These are phyloP conservation scores for Saccostrea cuccullata DNA, from an alignment of 1,140 invertebrate genomes.

Conservation along the genomic window DNA sequence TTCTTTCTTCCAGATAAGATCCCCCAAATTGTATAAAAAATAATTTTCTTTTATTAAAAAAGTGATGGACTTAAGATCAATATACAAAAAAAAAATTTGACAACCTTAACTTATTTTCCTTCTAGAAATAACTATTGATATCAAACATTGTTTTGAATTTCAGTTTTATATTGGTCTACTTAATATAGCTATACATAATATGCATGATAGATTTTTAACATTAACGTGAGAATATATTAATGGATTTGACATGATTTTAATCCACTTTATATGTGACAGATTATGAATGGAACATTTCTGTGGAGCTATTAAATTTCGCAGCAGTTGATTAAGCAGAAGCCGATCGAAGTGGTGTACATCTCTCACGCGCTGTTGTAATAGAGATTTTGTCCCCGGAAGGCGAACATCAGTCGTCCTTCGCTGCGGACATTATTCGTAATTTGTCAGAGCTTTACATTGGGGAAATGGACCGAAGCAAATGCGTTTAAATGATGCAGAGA, in stretches of 20 bases:
- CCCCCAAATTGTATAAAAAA: too few species aligned
- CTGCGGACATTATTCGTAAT: not conserved
- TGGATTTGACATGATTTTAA: not conserved
- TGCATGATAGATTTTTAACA: too few species aligned
- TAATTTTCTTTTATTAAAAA: too few species aligned
- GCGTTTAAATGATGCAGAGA: not conserved
- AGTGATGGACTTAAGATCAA: too few species aligned
- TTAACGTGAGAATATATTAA: too few species aligned
- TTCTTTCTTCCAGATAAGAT: too few species aligned
- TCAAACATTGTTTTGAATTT: too few species aligned
- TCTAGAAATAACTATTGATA: too few species aligned
- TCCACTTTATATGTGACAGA: not conserved
- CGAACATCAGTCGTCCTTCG: not conserved
- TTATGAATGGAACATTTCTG: not conserved
- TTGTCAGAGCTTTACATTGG: not conserved
- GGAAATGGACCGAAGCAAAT: not conserved
- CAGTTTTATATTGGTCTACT: too few species aligned
- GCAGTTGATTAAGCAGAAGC: not conserved
- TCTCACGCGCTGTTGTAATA: not conserved
- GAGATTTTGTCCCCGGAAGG: slow-evolving; percentile 4
- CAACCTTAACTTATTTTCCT: too few species aligned
- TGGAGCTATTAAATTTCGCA: not conserved
- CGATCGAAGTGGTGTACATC: not conserved
- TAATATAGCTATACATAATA: too few species aligned
- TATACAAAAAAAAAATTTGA: too few species aligned